These are phyloP conservation scores for Aepyceros melampus DNA, from an alignment of 2,113 vertebrate genomes.

Conservation along the genomic window DNA sequence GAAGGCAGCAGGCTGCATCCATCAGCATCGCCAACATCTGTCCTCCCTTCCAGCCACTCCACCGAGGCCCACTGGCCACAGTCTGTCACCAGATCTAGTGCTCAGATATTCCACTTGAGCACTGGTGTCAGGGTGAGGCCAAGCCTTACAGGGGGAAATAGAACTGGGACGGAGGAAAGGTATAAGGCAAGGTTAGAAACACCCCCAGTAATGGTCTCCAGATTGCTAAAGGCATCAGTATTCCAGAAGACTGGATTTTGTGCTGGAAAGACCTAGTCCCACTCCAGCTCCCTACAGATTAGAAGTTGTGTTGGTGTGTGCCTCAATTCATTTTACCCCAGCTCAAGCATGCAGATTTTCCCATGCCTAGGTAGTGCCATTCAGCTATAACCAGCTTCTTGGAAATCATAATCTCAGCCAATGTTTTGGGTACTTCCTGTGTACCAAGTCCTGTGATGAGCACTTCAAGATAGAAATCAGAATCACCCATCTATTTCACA, in stretches of 20 bases:
- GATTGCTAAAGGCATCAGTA: background rate
- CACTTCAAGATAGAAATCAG: background rate
- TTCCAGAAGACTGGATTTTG: background rate
- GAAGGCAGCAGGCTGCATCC: slow-evolving; percentile 48
- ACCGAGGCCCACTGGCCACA: background rate
- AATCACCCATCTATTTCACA: background rate
- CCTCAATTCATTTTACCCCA: background rate
- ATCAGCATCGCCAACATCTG: slow-evolving; percentile 60
- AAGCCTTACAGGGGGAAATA: background rate
- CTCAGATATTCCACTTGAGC: background rate
- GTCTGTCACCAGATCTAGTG: slow-evolving; percentile 44
- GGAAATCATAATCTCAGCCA: background rate
- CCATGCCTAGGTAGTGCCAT: background rate
- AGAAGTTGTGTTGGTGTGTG: background rate
- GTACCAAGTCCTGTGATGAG: background rate
- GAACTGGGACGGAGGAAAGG: background rate
- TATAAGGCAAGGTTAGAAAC: background rate
- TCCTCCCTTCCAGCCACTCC: slow-evolving; percentile 38
- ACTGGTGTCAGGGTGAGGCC: background rate
- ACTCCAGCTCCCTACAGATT: background rate
- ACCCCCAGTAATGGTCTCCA: background rate
- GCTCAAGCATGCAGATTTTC: background rate
- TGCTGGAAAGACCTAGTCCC: background rate
- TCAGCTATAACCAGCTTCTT: background rate
- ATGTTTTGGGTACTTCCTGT: background rate